Conservation (phyloP, 2,888 invertebrate genomes). For the Crioceris asparagi region DNA sequence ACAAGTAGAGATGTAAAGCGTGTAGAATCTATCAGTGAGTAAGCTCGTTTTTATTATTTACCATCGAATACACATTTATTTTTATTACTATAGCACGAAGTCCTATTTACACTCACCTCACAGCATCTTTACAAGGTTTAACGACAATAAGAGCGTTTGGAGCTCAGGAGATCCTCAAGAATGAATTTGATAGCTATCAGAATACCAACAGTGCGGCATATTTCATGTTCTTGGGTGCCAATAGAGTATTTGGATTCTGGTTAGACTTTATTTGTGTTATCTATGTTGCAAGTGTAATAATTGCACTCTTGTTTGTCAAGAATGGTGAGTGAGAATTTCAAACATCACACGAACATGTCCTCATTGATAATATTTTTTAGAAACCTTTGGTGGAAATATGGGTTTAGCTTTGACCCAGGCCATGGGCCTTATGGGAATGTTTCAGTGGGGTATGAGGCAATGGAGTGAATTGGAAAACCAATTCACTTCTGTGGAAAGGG, state of each 20-base stretch:
- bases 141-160: slow-evolving; percentile 63
- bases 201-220: slow-evolving; percentile 62
- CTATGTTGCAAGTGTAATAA: slow-evolving; percentile 53
- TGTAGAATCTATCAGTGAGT: slow-evolving; percentile 56
- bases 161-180: slow-evolving; percentile 49
- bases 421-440: slow-evolving; percentile 43
- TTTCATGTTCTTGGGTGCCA: slow-evolving; percentile 51
- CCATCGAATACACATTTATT: slow-evolving; percentile 2
- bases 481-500: slow-evolving; percentile 85
- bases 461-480: slow-evolving; percentile 49
- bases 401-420: slow-evolving; percentile 36
- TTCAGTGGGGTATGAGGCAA: slow-evolving; percentile 74
- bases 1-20: slow-evolving; percentile 67
- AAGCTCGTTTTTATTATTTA: not conserved
- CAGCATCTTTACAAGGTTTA: slow-evolving; percentile 63
- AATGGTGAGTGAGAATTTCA: slow-evolving; percentile 32
- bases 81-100: slow-evolving; percentile 50
- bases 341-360: not conserved
- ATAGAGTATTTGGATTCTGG: slow-evolving; percentile 59
- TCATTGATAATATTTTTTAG: slow-evolving; percentile 18
- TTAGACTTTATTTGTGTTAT: slow-evolving; percentile 55
- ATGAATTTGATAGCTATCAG: slow-evolving; percentile 51
- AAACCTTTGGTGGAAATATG: slow-evolving; percentile 33
- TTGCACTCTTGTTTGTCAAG: slow-evolving; percentile 52
- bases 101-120: slow-evolving; percentile 66